Base-by-base conservation (phyloP, 2,888 invertebrate species). In the Yponomeuta malinellus region DNA sequence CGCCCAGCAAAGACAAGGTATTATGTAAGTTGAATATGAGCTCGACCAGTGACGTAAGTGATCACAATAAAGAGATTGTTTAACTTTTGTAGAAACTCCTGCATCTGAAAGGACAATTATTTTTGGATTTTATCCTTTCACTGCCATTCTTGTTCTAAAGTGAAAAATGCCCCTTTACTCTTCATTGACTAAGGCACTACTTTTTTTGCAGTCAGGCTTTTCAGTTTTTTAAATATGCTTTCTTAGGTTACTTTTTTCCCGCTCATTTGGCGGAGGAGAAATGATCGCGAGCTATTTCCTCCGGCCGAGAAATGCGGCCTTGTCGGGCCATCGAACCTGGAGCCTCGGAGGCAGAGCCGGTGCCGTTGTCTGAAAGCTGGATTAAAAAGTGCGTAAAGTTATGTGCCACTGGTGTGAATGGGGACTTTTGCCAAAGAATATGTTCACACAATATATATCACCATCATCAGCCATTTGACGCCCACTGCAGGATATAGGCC, bases 261-360 rank as follows among this genome's bases (percentile, higher is more conserved):
- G 71, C 73, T 29, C 43, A 23, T 59, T 59, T 59, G 52, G 12
- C 37, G 68, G 73, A 73, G 86, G 89, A 90, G 90, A 90, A 90
- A 90, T 89, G 88, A 89, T 86, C 85, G 81, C 74, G 77, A 75
- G 81, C 79, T 82, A 81, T 83, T 85, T 82, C 82, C 83, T 80
- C 72, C 73, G 79, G 76, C 73, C 80, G 83, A 89, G 89, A 89
- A 89, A 89, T 88, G 88, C 80, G 81, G 77, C 90, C 91, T 90
- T 89, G 87, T 71, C 72, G 75, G 90, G 79, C 73, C 90, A 77
- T 75, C 83, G 89, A 88, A 87, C 88, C 80, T 73, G 71, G 52
- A 37, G 52, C 52, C 52, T 52, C 74, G 75, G 5, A 37, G 37
- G 2, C 37, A 5, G 37, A 37, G 76, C 79, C 83, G 77, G 78